Conservation (phyloP, 2,888 invertebrate genomes). For the Slavum lentiscoides region DNA sequence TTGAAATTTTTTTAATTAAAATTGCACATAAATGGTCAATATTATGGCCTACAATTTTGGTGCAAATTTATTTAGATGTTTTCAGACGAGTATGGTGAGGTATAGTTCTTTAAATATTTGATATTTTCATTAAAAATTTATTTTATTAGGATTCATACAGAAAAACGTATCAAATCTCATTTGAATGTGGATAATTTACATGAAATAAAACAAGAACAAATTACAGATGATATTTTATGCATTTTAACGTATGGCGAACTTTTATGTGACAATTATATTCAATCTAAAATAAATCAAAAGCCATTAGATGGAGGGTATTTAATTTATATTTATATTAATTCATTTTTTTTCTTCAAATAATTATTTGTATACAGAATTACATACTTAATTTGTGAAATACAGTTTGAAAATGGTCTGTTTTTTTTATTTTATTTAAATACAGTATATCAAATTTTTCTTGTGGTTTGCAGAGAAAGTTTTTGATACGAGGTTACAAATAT, state of each 20-base stretch:
- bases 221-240: constrained; percentile 42
- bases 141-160: constrained; percentile 33
- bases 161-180: constrained; percentile 21
- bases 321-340: too few relatives aligned
- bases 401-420: too few relatives aligned
- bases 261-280: constrained; percentile 49
- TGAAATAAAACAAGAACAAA: background rate
- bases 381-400: background rate
- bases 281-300: constrained; percentile 21
- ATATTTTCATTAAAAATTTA: background rate
- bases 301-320: constrained; percentile 52
- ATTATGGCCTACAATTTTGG: constrained; percentile 69
- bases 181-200: constrained; percentile 1
- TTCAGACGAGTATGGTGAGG: constrained; percentile 61
- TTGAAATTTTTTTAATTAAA: constrained; percentile 66
- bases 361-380: too few relatives aligned
- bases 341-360: too few relatives aligned
- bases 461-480: too few relatives aligned
- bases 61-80: constrained; percentile 66
- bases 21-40: constrained; percentile 68
- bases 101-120: too few relatives aligned
- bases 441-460: too few relatives aligned
- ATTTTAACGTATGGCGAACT: constrained; percentile 54
- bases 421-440: too few relatives aligned
- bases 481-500: too few relatives aligned